Evolutionary conservation across 1,140 invertebrate genomes (phyloP).

Genomic region (Mizuhopecten yessoensis): DNA sequence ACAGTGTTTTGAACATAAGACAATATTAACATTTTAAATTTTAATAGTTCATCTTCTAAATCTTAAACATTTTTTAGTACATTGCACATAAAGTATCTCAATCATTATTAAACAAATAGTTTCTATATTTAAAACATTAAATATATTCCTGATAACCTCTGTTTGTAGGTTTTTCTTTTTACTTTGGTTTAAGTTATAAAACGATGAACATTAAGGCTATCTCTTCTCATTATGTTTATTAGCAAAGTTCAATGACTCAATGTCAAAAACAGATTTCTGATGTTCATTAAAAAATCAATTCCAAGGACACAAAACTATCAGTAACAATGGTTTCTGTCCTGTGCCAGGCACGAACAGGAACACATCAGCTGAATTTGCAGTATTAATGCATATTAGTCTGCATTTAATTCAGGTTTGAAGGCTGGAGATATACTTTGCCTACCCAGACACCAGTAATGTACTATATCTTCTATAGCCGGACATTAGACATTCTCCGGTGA

Average conservation of each 20-base stretch:
- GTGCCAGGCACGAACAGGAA: conserved; percentile 3
- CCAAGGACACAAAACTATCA: background rate
- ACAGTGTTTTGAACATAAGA: too few species aligned
- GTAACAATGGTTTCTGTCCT: background rate
- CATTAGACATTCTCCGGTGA: background rate
- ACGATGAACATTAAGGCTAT: background rate
- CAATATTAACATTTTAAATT: too few species aligned
- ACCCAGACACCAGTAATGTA: background rate
- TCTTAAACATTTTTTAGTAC: too few species aligned
- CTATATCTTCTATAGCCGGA: background rate
- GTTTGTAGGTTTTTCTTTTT: too few species aligned
- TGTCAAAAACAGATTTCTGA: background rate
- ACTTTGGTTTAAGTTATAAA: too few species aligned
- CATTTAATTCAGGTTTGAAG: background rate
- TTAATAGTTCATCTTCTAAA: too few species aligned
- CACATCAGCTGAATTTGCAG: background rate
- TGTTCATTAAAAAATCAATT: conserved; percentile 7
- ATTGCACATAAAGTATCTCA: too few species aligned
- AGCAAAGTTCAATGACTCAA: background rate
- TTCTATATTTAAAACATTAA: too few species aligned
- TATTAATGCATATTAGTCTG: conserved; percentile 32
- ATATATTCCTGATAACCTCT: too few species aligned
- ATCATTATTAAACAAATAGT: too few species aligned
- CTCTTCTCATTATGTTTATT: background rate
- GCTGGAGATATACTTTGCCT: background rate